These are phyloP conservation scores for Dasypus novemcinctus DNA, from an alignment of 2,113 vertebrate species.

Conservation along the genomic window DNA sequence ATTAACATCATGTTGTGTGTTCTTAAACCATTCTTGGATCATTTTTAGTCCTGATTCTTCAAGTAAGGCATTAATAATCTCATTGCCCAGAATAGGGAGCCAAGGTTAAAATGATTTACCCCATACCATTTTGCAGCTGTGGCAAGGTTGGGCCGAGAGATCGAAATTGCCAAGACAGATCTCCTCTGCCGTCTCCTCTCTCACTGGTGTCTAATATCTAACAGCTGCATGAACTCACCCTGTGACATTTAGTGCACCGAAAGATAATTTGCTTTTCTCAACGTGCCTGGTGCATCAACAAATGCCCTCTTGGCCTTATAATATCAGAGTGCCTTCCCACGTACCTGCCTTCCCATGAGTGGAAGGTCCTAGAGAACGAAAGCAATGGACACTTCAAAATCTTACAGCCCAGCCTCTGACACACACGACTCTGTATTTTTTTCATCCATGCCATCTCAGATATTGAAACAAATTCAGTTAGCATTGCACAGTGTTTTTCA, in stretches of 20 bases:
- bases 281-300: slow-evolving; percentile 23
- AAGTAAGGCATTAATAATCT: not conserved
- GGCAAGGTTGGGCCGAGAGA: not conserved
- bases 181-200: not conserved
- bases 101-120: slow-evolving; percentile 13
- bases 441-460: not conserved
- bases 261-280: slow-evolving; percentile 26
- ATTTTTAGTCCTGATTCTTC: not conserved
- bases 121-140: not conserved
- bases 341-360: not conserved
- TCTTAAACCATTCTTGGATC: not conserved
- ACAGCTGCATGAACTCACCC: not conserved
- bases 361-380: not conserved
- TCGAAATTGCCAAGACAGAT: not conserved
- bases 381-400: not conserved
- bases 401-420: not conserved
- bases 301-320: not conserved
- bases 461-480: not conserved
- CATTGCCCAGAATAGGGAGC: not conserved
- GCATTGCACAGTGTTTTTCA: not conserved
- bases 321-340: not conserved
- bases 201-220: not conserved
- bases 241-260: not conserved
- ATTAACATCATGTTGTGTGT: not conserved
- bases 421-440: not conserved